Conservation (phyloP, 2,888 invertebrate genomes). For the Eilema sororculum region DNA sequence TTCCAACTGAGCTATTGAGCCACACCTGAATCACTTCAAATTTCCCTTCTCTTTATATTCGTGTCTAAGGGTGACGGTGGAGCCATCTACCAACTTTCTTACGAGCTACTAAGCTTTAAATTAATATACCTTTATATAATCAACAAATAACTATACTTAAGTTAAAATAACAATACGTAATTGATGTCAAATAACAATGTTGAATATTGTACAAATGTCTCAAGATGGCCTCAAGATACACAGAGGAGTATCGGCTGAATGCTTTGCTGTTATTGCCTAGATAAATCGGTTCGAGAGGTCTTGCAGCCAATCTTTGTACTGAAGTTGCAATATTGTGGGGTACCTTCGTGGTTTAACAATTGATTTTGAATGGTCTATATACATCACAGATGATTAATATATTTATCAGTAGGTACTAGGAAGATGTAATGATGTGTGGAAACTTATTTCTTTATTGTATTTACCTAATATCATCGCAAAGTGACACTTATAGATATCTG, state of each 20-base stretch:
- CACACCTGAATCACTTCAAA: no score
- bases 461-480: no score
- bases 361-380: slow-evolving; percentile 34
- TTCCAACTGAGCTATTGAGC: no score
- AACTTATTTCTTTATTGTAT: no score
- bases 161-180: slow-evolving; percentile 5
- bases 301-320: slow-evolving; percentile 61
- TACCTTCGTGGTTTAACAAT: slow-evolving; percentile 52
- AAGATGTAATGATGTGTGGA: background rate
- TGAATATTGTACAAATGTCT: slow-evolving; percentile 51
- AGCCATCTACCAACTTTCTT: no score
- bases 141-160: background rate
- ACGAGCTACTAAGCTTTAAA: no score
- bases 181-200: slow-evolving; percentile 11
- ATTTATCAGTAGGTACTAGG: background rate
- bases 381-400: slow-evolving; percentile 21
- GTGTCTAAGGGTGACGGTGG: no score
- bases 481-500: no score
- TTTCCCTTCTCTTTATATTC: no score
- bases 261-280: slow-evolving; percentile 72
- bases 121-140: background rate
- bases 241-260: slow-evolving; percentile 43
- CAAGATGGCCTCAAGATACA: slow-evolving; percentile 54
- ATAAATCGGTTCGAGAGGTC: slow-evolving; percentile 71
- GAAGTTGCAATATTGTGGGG: slow-evolving; percentile 70